Percentiles rank a stretch among this genome's conserved stretches.
phyloP scores from a whole-genome alignment of 2,797 vertebrate species.

The Poecilia gillii region DNA sequence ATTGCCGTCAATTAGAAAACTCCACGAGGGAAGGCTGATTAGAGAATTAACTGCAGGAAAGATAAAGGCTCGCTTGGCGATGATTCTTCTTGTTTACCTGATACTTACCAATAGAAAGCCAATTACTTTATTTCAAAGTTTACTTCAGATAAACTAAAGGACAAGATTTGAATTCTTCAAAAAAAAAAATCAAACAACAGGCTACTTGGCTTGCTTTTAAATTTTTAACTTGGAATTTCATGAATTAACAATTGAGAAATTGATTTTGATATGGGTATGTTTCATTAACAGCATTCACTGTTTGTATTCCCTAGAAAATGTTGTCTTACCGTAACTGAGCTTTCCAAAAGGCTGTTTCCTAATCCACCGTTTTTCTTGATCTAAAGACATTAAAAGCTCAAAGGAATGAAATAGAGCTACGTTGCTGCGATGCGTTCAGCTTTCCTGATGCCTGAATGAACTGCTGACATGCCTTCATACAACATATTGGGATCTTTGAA shows the following conservation, averaged over 20 bases:
- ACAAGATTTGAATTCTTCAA: neutral
- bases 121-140: conserved; percentile 5
- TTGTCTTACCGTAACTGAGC: neutral
- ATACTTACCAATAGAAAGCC: conserved; percentile 1
- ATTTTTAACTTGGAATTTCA: neutral
- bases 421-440: neutral
- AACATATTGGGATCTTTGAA: neutral
- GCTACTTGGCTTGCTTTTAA: neutral
- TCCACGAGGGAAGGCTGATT: conserved; percentile 36
- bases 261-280: neutral
- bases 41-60: conserved; percentile 24
- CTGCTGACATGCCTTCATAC: neutral
- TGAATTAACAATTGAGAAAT: neutral
- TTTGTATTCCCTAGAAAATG: neutral
- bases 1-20: conserved; percentile 44
- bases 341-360: neutral
- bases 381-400: neutral
- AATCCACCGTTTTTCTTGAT: neutral
- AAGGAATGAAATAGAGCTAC: neutral
- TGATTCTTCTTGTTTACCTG: conserved; percentile 3
- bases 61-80: conserved; percentile 1
- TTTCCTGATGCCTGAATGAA: neutral
- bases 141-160: conserved; percentile 4
- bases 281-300: neutral
- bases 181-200: neutral